phyloP scores from a whole-genome alignment of 2,888 invertebrate species.

The Terebella lapidaria region DNA sequence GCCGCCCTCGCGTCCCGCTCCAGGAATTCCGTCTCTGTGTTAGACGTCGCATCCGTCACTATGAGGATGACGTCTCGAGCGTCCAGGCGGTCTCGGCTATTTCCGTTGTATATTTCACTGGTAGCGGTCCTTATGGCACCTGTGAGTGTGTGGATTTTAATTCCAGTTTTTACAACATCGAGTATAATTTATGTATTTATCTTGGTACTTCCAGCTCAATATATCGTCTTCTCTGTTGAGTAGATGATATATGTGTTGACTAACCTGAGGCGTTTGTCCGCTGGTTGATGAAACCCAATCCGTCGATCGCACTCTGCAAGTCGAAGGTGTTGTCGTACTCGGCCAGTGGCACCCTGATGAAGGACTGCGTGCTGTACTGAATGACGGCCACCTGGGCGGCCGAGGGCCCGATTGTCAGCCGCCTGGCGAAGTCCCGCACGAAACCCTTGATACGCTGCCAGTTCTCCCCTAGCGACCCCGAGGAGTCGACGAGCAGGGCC shows the following conservation, averaged over 20 bases:
- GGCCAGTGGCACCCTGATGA: background rate
- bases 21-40: background rate
- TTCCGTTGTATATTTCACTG: background rate
- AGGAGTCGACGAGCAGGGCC: background rate
- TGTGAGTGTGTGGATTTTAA: too few relatives aligned
- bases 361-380: background rate
- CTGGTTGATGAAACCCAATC: background rate
- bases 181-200: too few relatives aligned
- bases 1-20: background rate
- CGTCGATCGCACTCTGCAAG: background rate
- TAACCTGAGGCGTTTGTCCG: background rate
- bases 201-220: too few relatives aligned
- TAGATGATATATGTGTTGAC: background rate
- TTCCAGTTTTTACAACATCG: too few relatives aligned
- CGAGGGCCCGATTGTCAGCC: too few relatives aligned
- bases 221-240: background rate
- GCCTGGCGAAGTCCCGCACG: too few relatives aligned
- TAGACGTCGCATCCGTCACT: background rate
- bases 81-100: background rate
- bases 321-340: background rate
- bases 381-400: background rate
- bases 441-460: too few relatives aligned
- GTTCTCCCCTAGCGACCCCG: too few relatives aligned
- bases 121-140: background rate
- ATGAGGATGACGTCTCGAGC: background rate